Percentiles rank a stretch among this genome's conserved stretches.
Conservation (phyloP, 2,888 invertebrate species). For the Dorcus parallelipipedus region DNA sequence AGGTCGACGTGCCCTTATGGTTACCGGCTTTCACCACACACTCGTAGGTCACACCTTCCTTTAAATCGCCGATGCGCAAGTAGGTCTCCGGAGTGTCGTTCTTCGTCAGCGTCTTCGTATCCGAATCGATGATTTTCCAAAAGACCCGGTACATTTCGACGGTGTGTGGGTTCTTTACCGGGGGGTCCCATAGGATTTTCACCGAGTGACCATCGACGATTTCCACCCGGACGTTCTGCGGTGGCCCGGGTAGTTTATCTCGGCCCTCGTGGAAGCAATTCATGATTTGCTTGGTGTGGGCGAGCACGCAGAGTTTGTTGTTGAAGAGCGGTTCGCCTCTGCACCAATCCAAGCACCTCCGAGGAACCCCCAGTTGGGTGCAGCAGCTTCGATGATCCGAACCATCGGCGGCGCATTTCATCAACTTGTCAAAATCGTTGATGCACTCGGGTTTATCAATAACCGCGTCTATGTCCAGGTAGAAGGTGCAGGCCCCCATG, state of each 20-base stretch:
- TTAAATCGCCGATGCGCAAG: slow-evolving; percentile 66
- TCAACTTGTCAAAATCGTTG: slow-evolving; percentile 78
- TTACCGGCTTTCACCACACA: slow-evolving; percentile 81
- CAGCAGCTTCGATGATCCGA: slow-evolving; percentile 84
- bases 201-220: slow-evolving; percentile 58
- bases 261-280: slow-evolving; percentile 79
- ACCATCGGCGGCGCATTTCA: slow-evolving; percentile 81
- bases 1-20: slow-evolving; percentile 68
- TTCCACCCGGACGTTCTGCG: slow-evolving; percentile 60
- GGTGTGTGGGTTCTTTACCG: slow-evolving; percentile 75
- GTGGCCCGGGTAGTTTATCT: slow-evolving; percentile 77
- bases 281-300: slow-evolving; percentile 70
- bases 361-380: slow-evolving; percentile 73
- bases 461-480: slow-evolving; percentile 78
- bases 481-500: slow-evolving; percentile 80
- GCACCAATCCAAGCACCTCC: slow-evolving; percentile 81
- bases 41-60: slow-evolving; percentile 73
- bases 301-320: slow-evolving; percentile 65
- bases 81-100: slow-evolving; percentile 70
- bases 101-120: slow-evolving; percentile 58
- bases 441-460: slow-evolving; percentile 79
- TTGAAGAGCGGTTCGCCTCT: slow-evolving; percentile 70
- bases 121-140: slow-evolving; percentile 65
- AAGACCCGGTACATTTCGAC: slow-evolving; percentile 82
- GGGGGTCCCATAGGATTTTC: slow-evolving; percentile 70